phyloP scores from a whole-genome alignment of 1,140 invertebrate species.

The Teleogryllus occipitalis region DNA sequence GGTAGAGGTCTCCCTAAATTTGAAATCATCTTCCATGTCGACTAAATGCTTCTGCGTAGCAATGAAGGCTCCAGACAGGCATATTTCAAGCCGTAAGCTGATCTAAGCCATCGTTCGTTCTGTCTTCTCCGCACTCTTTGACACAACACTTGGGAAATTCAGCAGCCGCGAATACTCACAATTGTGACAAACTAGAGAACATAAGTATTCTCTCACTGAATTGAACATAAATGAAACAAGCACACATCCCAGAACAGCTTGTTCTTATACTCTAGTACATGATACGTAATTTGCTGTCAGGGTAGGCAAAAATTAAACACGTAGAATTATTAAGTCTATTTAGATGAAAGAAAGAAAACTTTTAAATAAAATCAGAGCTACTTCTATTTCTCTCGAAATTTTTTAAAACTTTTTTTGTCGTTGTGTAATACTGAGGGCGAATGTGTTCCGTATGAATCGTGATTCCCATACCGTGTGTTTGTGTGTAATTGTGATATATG shows the following conservation, averaged over 20 bases:
- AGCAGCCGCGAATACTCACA: not conserved
- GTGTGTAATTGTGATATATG: not conserved
- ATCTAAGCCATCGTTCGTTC: not conserved
- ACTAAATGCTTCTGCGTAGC: too few relatives aligned
- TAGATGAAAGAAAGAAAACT: conserved; percentile 2
- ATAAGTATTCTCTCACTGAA: conserved; percentile 2
- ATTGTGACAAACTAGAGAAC: not conserved
- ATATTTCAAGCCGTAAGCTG: too few relatives aligned
- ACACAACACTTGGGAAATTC: not conserved
- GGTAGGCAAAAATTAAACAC: conserved; percentile 10
- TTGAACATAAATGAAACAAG: conserved; percentile 10
- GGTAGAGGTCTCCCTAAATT: too few relatives aligned
- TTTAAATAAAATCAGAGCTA: conserved; percentile 1
- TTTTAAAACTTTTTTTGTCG: conserved; percentile 6
- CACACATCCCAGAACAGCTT: not conserved
- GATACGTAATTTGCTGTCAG: conserved; percentile 21
- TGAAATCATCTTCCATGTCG: too few relatives aligned
- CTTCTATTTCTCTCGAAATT: not conserved
- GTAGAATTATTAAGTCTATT: conserved; percentile 6
- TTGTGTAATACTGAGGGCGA: not conserved
- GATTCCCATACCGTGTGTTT: not conserved
- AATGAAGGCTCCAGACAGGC: too few relatives aligned
- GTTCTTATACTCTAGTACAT: conserved; percentile 18
- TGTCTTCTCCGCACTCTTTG: not conserved
- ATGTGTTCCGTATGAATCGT: not conserved